Evolutionary conservation across 2,888 invertebrate species (phyloP), one percentile per base, ranked within the genome.

Genomic region (Drosophila eohydei): DNA sequence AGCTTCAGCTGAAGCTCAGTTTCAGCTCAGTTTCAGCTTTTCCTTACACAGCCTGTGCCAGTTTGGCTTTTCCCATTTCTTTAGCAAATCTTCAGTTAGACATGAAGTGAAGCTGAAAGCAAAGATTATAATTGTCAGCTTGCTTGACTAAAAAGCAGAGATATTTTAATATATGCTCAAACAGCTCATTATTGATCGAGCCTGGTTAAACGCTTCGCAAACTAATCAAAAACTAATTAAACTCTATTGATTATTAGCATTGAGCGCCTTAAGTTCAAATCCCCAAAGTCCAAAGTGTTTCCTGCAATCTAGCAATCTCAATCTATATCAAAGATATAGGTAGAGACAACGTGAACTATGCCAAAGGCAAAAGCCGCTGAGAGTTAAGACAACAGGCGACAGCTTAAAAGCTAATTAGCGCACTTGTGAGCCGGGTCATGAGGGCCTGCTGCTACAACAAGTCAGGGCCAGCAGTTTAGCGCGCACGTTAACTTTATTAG

Each of bases 371-470:
- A 70, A 70, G 43, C 75, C 71, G 50, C 55, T 38, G 70, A 81
- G 85, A 71, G 71, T 66, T 84, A 38, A 71, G 83, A 67, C 79
- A 84, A 89, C 82, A 84, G 80, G 72, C 69, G 75, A 83, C 82
- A 87, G 84, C 88, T 84, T 89, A 88, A 85, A 89, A 82, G 89
- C 58, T 83, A 89, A 84, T 85, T 89, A 89, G 89, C 86, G 74
- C 88, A 85, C 82, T 79, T 66, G 32, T 62, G 54, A 36, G 9
- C 38, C 57, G 70, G 69, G 69, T 48, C 73, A 70, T 51, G 59
- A 36, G 55, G 54, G 67, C 64, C 68, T 7, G 40, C 55, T 16
- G 12, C 50, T 32, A 50, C 50, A 34, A 48, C 78, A 63, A 79
- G 74, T 80, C 88, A 88, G 46, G 83, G 83, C 74, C 88, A 85